These are phyloP conservation scores for Adelognathus sp. DNA, from an alignment of 2,888 invertebrate species.

Conservation along the genomic window DNA sequence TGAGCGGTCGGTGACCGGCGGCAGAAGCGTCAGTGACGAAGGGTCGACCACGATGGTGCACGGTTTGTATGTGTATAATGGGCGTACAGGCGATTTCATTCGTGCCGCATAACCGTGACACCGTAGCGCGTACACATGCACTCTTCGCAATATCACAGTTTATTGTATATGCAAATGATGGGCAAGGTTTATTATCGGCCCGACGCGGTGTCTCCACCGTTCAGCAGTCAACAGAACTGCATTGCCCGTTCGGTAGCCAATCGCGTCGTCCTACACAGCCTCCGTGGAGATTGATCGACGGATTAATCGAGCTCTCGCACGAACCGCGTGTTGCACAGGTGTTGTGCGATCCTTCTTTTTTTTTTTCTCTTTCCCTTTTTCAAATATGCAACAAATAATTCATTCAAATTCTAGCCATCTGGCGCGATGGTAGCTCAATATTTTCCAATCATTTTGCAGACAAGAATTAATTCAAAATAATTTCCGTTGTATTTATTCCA, in stretches of 20 bases:
- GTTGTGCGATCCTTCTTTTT: conserved; percentile 11
- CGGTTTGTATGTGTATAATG: conserved; percentile 28
- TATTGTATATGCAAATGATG: conserved; percentile 38
- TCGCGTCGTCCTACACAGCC: background rate
- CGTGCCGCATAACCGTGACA: background rate
- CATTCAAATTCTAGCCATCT: background rate
- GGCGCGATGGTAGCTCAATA: background rate
- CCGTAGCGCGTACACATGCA: background rate
- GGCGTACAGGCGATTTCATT: background rate
- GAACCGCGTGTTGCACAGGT: conserved; percentile 42
- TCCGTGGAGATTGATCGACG: conserved; percentile 44
- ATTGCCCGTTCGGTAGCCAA: background rate
- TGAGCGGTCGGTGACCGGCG: conserved; percentile 39
- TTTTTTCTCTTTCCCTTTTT: background rate
- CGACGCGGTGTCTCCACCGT: background rate
- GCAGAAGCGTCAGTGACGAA: conserved; percentile 34
- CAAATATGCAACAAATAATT: background rate
- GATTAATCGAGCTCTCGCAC: conserved; percentile 45
- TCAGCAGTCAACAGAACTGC: conserved; percentile 18
- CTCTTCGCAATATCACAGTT: background rate
- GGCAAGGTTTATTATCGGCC: conserved; percentile 40
- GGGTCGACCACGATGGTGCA: conserved; percentile 34
- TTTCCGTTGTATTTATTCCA: no score
- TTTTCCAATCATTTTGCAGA: background rate
- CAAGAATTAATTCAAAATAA: background rate